Evolutionary conservation across 2,888 invertebrate species (phyloP), one percentile per base, ranked within the genome.

Genomic region (Clivina fossor): DNA sequence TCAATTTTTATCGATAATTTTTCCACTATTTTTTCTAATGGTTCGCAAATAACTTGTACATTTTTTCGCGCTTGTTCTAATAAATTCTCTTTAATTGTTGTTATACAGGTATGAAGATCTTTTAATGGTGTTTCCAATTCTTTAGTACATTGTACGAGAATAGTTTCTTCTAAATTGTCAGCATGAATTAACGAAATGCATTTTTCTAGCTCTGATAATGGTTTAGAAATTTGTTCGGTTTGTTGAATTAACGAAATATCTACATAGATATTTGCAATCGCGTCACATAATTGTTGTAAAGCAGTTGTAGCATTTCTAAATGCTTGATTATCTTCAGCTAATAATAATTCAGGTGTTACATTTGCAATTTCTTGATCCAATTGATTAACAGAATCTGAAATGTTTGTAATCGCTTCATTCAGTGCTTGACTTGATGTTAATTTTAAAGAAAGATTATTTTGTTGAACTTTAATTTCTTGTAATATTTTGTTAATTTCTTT

Each of bases 91-190:
- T 53, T 35, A 4, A 53, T 44, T n/a, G 44, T 35, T 43, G 37
- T 18, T 26, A 53, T 53, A 26, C 53, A 53, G 3, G 15, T 24
- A 13, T 53, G 35, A 19, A 53, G 13, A 11, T 53, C 44, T 44
- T 53, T 24, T 18, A 53, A 28, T 15, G 53, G 53, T 35, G 32
- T 20, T 24, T 44, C 43, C 9, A 53, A 15, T 28, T 53, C 32
- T 44, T 53, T 44, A 24, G 43, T 43, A 26, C 26, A 26, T 26
- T 43, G 43, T 8, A 22, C n/a, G 15, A 26, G 8, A 11, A 44
- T 28, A 37, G 28, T 35, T 44, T 43, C 28, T 9, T 15, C 33
- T 24, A 44, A 3, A 16, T 53, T 53, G 24, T 26, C 19, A 8
- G 53, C 20, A 43, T 53, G 33, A 11, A 53, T 9, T 19, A 43